Conservation (phyloP, 2,888 invertebrate species). For the Mystacides longicornis region DNA sequence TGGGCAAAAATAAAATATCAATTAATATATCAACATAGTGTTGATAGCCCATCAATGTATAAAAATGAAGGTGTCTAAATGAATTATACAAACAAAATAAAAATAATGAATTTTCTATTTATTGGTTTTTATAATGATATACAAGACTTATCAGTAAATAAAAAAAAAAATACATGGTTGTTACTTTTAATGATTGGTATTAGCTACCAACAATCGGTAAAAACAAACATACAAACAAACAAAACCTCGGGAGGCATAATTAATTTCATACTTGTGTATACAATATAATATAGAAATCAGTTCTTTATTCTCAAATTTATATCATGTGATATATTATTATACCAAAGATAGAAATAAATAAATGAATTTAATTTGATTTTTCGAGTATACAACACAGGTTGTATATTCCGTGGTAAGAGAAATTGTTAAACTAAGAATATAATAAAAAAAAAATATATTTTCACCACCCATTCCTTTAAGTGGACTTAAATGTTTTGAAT, state of each 20-base stretch:
- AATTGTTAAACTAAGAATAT: too few species aligned
- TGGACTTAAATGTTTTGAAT: too few species aligned
- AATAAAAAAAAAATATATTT: too few species aligned
- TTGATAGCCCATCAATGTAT: too few species aligned
- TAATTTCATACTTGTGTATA: not conserved
- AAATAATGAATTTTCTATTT: constrained; percentile 18
- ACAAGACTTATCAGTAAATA: constrained; percentile 19
- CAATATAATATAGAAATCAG: not conserved
- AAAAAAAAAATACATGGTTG: constrained; percentile 3
- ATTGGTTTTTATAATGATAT: constrained; percentile 22
- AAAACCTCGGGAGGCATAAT: not conserved
- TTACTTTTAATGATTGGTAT: not conserved
- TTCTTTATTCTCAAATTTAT: constrained; percentile 2
- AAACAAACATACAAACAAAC: not conserved
- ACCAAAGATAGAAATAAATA: constrained; percentile 6
- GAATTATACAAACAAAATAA: not conserved
- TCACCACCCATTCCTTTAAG: too few species aligned
- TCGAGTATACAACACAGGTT: not conserved
- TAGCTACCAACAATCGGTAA: not conserved
- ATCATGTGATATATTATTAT: not conserved
- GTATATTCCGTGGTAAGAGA: too few species aligned
- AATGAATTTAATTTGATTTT: not conserved
- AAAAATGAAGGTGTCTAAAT: not conserved
- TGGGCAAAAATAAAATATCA: too few species aligned
- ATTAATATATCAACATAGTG: too few species aligned